Conservation (phyloP, 2,113 vertebrate species). For the Motacilla tschutschensis region DNA sequence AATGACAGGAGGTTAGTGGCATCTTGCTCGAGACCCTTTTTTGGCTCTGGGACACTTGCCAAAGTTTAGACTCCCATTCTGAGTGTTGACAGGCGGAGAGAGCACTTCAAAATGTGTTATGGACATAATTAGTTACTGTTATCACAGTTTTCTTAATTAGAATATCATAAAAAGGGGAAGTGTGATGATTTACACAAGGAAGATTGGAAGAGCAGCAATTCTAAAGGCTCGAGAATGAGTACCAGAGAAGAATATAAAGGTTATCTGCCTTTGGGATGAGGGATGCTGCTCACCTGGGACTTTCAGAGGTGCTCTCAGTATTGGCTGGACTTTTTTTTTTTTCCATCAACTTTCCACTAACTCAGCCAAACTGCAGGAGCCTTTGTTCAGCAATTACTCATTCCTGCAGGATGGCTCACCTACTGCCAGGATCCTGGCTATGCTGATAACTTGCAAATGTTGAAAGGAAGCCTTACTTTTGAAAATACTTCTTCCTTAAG, state of each 20-base stretch:
- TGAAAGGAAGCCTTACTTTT: not conserved
- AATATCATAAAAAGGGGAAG: slow-evolving; percentile 57
- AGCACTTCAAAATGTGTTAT: slow-evolving; percentile 51
- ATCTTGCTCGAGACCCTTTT: slow-evolving; percentile 32
- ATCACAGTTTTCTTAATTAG: slow-evolving; percentile 68
- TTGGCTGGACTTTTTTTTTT: not conserved
- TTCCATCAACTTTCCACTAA: not conserved
- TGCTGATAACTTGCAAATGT: slow-evolving; percentile 6
- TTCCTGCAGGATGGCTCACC: slow-evolving; percentile 1
- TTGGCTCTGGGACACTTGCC: slow-evolving; percentile 23
- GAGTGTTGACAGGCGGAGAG: slow-evolving; percentile 43
- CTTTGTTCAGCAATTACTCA: slow-evolving; percentile 20
- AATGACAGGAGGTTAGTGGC: slow-evolving; percentile 38
- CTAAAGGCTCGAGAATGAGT: slow-evolving; percentile 61
- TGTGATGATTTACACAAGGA: slow-evolving; percentile 54
- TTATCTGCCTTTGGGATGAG: slow-evolving; percentile 45
- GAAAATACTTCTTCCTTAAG: not conserved
- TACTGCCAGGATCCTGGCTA: not conserved
- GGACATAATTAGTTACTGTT: slow-evolving; percentile 58
- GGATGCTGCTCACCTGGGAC: slow-evolving; percentile 35
- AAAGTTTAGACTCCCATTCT: slow-evolving; percentile 26
- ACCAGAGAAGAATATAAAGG: slow-evolving; percentile 33
- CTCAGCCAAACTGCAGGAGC: not conserved
- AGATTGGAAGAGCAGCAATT: slow-evolving; percentile 50
- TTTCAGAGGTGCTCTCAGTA: not conserved